Percentiles rank a stretch among this genome's conserved stretches.
These are phyloP conservation scores for Schizotus pectinicornis DNA, from an alignment of 2,888 invertebrate genomes.

Conservation along the genomic window DNA sequence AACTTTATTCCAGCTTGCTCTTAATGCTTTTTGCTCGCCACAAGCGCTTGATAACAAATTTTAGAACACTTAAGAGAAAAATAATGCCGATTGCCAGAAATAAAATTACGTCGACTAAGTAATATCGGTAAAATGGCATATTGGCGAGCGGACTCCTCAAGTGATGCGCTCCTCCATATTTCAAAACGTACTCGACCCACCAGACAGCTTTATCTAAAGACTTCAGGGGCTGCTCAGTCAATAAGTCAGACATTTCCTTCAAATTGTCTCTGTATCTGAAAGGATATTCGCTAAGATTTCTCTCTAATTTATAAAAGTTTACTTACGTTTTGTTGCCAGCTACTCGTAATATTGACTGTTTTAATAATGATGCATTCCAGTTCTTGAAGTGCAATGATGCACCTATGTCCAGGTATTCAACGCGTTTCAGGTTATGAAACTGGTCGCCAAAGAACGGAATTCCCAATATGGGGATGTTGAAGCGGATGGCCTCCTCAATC, in stretches of 20 bases:
- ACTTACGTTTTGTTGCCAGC: conserved; percentile 10
- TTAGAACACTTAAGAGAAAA: too few species aligned
- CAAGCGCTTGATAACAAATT: too few species aligned
- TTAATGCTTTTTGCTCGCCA: too few species aligned
- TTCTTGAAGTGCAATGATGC: conserved; percentile 32
- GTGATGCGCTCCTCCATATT: conserved; percentile 39
- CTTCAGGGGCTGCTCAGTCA: conserved; percentile 12
- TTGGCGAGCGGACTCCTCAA: conserved; percentile 33
- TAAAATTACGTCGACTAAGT: conserved; percentile 34
- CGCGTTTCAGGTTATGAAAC: conserved; percentile 11
- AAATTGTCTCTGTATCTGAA: too few species aligned
- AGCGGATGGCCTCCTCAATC: conserved; percentile 52
- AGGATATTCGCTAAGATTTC: too few species aligned
- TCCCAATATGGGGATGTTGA: conserved; percentile 53
- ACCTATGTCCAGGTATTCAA: conserved; percentile 27
- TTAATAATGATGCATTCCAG: conserved; percentile 30
- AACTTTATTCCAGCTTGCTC: too few species aligned
- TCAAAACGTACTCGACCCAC: conserved; percentile 43
- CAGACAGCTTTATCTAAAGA: conserved; percentile 38
- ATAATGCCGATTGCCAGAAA: conserved; percentile 1
- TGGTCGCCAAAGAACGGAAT: conserved; percentile 54
- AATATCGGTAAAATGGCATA: conserved; percentile 37
- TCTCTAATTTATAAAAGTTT: too few species aligned
- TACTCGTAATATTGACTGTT: conserved; percentile 8
- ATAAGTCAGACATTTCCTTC: conserved; percentile 14